Conservation (phyloP, 1,140 invertebrate genomes). For the Drosophila tani region DNA sequence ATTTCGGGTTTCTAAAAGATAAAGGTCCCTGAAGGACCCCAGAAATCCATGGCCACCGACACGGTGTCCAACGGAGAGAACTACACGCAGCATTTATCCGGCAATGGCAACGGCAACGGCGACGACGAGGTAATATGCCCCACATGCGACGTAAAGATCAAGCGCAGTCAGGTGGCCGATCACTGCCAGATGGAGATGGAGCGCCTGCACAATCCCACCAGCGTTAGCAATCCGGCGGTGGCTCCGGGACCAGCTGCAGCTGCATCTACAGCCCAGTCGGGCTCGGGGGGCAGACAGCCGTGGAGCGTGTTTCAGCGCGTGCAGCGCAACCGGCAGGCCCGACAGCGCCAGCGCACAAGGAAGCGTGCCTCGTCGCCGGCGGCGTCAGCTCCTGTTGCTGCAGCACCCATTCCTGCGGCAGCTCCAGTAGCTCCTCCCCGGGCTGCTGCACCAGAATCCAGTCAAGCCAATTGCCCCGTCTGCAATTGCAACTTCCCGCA, state of each 20-base stretch:
- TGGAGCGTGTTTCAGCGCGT: constrained; percentile 84
- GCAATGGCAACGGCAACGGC: constrained; percentile 81
- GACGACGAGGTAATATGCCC: constrained; percentile 87
- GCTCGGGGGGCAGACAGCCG: constrained; percentile 78
- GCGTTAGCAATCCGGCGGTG: neutral
- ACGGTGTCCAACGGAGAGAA: constrained; percentile 79
- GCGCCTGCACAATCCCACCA: constrained; percentile 87
- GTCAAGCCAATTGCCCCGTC: constrained; percentile 88
- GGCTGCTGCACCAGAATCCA: constrained; percentile 19
- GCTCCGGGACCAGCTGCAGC: neutral
- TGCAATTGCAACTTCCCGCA: constrained; percentile 89
- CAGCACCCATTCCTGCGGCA: constrained; percentile 83
- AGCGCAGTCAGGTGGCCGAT: constrained; percentile 90
- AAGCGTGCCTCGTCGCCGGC: constrained; percentile 60
- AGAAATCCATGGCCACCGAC: constrained; percentile 76
- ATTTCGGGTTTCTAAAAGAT: neutral
- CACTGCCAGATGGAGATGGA: constrained; percentile 92
- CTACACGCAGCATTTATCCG: constrained; percentile 86
- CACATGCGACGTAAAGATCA: constrained; percentile 91
- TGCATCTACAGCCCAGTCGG: constrained; percentile 22
- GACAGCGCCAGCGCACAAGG: constrained; percentile 80
- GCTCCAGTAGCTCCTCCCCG: constrained; percentile 16
- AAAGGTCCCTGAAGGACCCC: neutral
- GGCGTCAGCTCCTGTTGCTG: constrained; percentile 5
- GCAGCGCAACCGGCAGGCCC: constrained; percentile 86